Evolutionary conservation across 2,113 vertebrate species (phyloP), one percentile per base, ranked within the genome.

Genomic region (Caranx ignobilis): DNA sequence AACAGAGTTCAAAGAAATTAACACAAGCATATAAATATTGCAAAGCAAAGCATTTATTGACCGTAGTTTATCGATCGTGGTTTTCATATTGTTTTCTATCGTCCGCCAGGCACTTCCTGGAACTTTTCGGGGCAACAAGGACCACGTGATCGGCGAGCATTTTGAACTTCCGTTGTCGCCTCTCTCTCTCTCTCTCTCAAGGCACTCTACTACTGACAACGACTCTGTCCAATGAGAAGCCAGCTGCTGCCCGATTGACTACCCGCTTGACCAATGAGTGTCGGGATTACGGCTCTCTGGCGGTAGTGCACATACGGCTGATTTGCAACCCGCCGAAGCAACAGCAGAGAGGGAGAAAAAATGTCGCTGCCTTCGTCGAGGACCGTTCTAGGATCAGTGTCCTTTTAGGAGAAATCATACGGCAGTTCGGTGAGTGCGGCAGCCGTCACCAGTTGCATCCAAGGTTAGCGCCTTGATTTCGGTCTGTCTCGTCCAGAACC

Each of bases 381-480:
- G 90, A 94, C 95, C 94, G 95, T 94, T 96, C 95, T 77, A 94
- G 95, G 95, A 96, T 96, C 95, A 96, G 95, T 92, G 67, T 61
- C 73, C 1, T 85, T 73, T 82, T 90, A 90, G 65, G 71, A 85
- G 32, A 70, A 71, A 19, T 31, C 47, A 47, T 34, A 69, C 75
- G 48, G 81, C 77, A 21, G 37, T 41, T 76, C 72, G 94, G 95
- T 95, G 93, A 95, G 93, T 94, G 86, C 78, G 88, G 87, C 91
- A 75, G 59, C 84, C 84, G 86, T 81, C 91, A 89, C 84, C 66
- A 77, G 84, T 90, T 89, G 84, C 75, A 55, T 10, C 61, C 64
- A 62, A 57, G 76, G 76, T 72, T 56, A 77, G 65, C 31, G 56
- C 52, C 52, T 52, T 11, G 34, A 34, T 60, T 50, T 56, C 41